These are phyloP conservation scores for Ariopsis seemanni DNA, from an alignment of 2,113 vertebrate species.

Conservation along the genomic window DNA sequence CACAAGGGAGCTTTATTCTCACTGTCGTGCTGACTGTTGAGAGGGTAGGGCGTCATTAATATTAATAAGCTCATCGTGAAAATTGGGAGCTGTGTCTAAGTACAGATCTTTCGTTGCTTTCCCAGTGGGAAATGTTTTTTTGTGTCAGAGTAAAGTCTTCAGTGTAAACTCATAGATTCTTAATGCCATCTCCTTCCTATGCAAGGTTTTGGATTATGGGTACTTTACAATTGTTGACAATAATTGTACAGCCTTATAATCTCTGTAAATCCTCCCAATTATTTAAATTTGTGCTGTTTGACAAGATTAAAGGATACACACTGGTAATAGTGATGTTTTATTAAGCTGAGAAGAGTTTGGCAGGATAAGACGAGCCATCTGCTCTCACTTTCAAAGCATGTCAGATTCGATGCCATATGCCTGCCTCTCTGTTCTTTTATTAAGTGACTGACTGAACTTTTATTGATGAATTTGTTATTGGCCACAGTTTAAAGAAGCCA, in stretches of 20 bases:
- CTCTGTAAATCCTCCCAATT: neutral
- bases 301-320: slow-evolving; percentile 1
- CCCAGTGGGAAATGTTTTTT: neutral
- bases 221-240: neutral
- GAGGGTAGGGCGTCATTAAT: neutral
- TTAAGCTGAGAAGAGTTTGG: slow-evolving; percentile 18
- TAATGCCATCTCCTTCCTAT: neutral
- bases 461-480: slow-evolving; percentile 29
- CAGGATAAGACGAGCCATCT: slow-evolving; percentile 12
- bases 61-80: neutral
- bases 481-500: neutral
- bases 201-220: neutral
- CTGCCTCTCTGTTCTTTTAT: slow-evolving; percentile 9
- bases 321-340: slow-evolving; percentile 24
- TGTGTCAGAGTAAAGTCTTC: neutral
- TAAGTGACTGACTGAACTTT: slow-evolving; percentile 22
- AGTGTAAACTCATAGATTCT: neutral
- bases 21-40: neutral
- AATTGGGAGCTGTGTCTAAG: neutral
- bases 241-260: neutral
- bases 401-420: slow-evolving; percentile 18
- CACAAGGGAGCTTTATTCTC: neutral
- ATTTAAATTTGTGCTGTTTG: neutral
- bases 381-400: slow-evolving; percentile 21
- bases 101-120: neutral